phyloP scores from a whole-genome alignment of 2,113 vertebrate genomes.

The Platysteira castanea region DNA sequence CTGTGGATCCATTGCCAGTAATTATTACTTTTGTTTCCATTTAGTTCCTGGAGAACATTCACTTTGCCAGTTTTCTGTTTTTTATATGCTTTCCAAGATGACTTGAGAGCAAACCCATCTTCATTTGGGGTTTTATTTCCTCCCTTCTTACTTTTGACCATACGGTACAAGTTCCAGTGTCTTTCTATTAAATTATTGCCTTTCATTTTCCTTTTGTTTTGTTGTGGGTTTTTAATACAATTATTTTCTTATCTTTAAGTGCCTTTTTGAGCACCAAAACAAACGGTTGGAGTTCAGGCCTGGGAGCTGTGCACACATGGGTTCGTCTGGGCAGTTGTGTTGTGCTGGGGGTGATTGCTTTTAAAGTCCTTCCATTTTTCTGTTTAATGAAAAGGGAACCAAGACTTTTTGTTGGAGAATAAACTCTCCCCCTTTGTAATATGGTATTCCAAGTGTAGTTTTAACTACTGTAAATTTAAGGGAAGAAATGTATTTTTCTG shows the following conservation, averaged over 20 bases:
- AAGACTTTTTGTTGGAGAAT: neutral
- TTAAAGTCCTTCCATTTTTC: conserved; percentile 14
- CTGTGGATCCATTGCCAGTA: conserved; percentile 6
- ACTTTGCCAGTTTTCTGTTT: neutral
- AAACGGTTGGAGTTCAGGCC: conserved; percentile 51
- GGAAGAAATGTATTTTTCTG: conserved; percentile 46
- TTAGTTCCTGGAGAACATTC: conserved; percentile 47
- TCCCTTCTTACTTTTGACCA: conserved; percentile 24
- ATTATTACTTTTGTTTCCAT: neutral
- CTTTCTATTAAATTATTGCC: conserved; percentile 74
- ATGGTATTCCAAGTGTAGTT: conserved; percentile 19
- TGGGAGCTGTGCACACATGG: conserved; percentile 6
- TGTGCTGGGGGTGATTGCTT: conserved; percentile 47
- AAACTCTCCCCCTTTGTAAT: conserved; percentile 19
- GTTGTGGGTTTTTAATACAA: conserved; percentile 64
- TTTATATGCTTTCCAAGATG: conserved; percentile 16
- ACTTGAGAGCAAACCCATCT: conserved; percentile 50
- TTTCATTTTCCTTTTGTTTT: conserved; percentile 11
- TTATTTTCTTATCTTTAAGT: conserved; percentile 75
- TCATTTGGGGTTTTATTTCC: neutral
- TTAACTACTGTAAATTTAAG: conserved; percentile 45
- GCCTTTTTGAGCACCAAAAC: conserved; percentile 79
- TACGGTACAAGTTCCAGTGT: conserved; percentile 61
- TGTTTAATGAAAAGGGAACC: neutral
- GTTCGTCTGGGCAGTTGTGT: conserved; percentile 31